phyloP scores from a whole-genome alignment of 1,140 invertebrate species.

The Argopecten irradians region DNA sequence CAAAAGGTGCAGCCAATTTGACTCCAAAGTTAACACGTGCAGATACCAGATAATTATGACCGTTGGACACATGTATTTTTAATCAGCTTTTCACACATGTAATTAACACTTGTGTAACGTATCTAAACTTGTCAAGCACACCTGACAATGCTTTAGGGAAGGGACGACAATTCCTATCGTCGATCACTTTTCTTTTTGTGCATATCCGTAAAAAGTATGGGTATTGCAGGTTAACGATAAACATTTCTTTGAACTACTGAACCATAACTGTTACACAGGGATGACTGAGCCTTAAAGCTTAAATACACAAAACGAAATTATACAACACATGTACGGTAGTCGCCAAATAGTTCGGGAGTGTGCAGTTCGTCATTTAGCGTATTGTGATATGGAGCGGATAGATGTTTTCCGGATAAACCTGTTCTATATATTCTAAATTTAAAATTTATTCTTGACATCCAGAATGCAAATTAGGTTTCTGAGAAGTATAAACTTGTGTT shows the following conservation, averaged over 20 bases:
- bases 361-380: neutral
- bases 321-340: neutral
- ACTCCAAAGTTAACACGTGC: too few relatives aligned
- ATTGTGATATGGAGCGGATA: neutral
- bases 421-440: neutral
- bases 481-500: too few relatives aligned
- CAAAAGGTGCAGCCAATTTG: too few relatives aligned
- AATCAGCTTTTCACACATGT: too few relatives aligned
- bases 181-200: neutral
- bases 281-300: neutral
- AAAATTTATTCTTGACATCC: too few relatives aligned
- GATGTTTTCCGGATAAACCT: neutral
- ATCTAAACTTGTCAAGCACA: neutral
- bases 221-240: neutral
- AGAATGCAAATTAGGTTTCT: too few relatives aligned
- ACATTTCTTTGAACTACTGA: neutral
- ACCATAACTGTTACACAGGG: neutral
- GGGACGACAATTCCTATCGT: neutral
- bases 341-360: neutral
- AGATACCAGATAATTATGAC: too few relatives aligned
- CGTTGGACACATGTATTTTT: too few relatives aligned
- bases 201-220: neutral
- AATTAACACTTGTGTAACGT: too few relatives aligned
- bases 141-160: neutral
- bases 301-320: conserved; percentile 18